Conservation (phyloP, 2,888 invertebrate genomes). For the Malachius bipustulatus region DNA sequence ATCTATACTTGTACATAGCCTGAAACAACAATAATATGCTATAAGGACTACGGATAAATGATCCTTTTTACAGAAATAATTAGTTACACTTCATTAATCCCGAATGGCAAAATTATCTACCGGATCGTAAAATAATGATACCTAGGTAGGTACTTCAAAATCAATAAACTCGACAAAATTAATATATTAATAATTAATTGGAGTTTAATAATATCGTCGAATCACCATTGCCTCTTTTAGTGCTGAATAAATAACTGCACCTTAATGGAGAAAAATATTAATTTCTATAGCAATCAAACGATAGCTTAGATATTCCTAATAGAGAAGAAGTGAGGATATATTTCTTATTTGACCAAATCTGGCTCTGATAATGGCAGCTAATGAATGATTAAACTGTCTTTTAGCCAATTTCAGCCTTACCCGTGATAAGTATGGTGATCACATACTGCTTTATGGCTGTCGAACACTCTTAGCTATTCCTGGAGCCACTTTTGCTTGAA, state of each 20-base stretch:
- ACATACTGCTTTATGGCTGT: slow-evolving; percentile 11
- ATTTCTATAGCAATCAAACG: slow-evolving; percentile 11
- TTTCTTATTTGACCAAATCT: slow-evolving; percentile 13
- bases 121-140: too few species aligned
- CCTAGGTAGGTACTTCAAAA: too few species aligned
- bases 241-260: background rate
- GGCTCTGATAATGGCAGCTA: slow-evolving; percentile 10
- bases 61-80: too few species aligned
- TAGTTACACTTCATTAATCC: too few species aligned
- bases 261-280: slow-evolving; percentile 10
- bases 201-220: too few species aligned
- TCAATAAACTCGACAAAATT: too few species aligned
- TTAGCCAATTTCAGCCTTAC: slow-evolving; percentile 15
- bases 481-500: slow-evolving; percentile 2
- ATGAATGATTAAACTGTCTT: slow-evolving; percentile 13
- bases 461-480: slow-evolving; percentile 1
- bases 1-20: too few species aligned
- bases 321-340: slow-evolving; percentile 10
- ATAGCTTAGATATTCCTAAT: slow-evolving; percentile 9
- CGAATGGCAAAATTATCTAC: too few species aligned
- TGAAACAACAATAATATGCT: too few species aligned
- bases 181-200: too few species aligned
- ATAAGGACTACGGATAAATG: too few species aligned
- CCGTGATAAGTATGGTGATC: slow-evolving; percentile 14
- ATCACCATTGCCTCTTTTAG: too few species aligned